Evolutionary conservation across 1,140 invertebrate genomes (phyloP).

Genomic region (Zaprionus ornatus): DNA sequence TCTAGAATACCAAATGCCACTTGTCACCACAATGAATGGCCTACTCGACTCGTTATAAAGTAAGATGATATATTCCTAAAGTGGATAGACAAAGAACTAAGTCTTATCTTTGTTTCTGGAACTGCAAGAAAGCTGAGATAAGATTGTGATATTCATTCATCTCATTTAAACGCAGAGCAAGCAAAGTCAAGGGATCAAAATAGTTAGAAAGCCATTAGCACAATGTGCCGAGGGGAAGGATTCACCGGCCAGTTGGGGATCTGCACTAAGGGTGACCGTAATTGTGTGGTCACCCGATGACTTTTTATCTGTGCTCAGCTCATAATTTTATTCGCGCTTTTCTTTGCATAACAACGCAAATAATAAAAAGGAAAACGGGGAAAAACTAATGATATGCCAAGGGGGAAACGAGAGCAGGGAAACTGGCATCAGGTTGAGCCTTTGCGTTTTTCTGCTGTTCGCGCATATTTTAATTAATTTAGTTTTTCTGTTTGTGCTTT

Average conservation of each 20-base stretch:
- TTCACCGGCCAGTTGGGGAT: conserved; percentile 38
- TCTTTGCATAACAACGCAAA: conserved; percentile 23
- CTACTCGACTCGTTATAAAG: not conserved
- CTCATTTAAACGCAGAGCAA: conserved; percentile 1
- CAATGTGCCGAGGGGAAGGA: conserved; percentile 4
- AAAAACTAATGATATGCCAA: conserved; percentile 37
- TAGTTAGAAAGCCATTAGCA: conserved; percentile 70
- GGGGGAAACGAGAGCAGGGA: not conserved
- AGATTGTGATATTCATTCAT: too few relatives aligned
- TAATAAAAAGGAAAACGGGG: not conserved
- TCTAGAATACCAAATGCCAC: not conserved
- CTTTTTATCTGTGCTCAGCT: conserved; percentile 53
- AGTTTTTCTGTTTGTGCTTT: conserved; percentile 40
- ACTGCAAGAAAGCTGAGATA: too few relatives aligned
- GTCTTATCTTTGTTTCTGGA: too few relatives aligned
- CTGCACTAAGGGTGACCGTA: conserved; percentile 40
- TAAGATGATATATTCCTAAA: not conserved
- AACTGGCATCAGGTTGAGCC: not conserved
- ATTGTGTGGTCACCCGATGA: conserved; percentile 75
- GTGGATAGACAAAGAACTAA: not conserved
- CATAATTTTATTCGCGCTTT: conserved; percentile 37
- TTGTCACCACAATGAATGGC: not conserved
- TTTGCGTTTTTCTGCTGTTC: conserved; percentile 17
- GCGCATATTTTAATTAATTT: conserved; percentile 42
- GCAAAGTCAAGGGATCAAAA: conserved; percentile 53